These are phyloP conservation scores for Rhagonycha lutea DNA, from an alignment of 2,888 invertebrate genomes.

Conservation along the genomic window DNA sequence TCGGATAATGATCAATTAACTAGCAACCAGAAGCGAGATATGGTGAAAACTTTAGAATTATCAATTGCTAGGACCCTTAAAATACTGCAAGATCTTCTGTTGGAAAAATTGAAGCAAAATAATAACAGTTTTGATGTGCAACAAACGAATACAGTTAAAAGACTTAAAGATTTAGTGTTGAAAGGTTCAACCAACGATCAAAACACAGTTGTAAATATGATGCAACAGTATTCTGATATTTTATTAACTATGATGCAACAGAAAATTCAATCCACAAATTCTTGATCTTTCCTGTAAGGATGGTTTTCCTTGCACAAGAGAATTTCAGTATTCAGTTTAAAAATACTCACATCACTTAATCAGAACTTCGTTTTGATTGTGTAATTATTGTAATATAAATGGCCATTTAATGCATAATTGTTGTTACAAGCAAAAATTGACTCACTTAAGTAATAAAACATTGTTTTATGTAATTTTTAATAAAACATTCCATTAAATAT, in stretches of 20 bases:
- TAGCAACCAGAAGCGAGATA: conserved; percentile 53
- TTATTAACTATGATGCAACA: conserved; percentile 65
- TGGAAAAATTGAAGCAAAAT: conserved; percentile 49
- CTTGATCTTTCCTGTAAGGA: conserved; percentile 11
- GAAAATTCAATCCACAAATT: conserved; percentile 51
- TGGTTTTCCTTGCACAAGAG: background rate
- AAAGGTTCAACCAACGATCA: conserved; percentile 53
- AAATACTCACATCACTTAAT: background rate
- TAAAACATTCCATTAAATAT: conserved; percentile 25
- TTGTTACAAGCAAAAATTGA: conserved; percentile 4
- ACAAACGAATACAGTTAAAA: conserved; percentile 58
- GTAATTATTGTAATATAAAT: background rate
- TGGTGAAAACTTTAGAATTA: conserved; percentile 61
- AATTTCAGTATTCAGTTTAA: background rate
- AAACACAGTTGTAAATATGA: conserved; percentile 60
- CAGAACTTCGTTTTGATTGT: background rate
- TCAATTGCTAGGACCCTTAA: conserved; percentile 64
- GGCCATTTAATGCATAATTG: background rate
- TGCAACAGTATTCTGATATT: conserved; percentile 67
- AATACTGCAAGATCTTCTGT: conserved; percentile 58
- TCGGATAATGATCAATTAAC: conserved; percentile 44
- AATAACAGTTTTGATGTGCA: conserved; percentile 52
- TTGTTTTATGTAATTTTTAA: background rate
- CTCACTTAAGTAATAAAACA: background rate
- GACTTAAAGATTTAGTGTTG: conserved; percentile 54